Conservation (phyloP, 2,113 vertebrate species). For the Trematocara variabile region DNA sequence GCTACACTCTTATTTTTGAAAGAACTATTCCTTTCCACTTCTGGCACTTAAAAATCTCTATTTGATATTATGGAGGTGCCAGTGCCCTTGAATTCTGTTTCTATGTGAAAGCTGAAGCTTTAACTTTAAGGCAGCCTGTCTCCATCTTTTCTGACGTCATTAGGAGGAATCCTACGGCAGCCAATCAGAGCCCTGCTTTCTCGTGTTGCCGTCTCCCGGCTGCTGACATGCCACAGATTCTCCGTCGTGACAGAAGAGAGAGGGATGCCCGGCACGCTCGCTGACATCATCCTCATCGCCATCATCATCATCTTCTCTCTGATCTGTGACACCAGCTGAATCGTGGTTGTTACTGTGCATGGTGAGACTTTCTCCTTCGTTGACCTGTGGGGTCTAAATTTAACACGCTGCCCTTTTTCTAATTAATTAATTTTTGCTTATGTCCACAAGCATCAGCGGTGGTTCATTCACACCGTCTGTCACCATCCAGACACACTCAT, state of each 20-base stretch:
- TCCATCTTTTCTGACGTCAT: conserved; percentile 33
- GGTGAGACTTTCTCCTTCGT: not conserved
- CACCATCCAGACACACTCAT: not conserved
- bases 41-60: not conserved
- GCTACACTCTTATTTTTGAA: not conserved
- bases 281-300: conserved; percentile 6
- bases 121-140: not conserved
- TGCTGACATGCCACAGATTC: not conserved
- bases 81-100: not conserved
- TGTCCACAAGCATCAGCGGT: not conserved
- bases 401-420: not conserved
- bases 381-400: not conserved
- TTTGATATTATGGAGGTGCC: not conserved
- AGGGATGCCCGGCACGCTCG: conserved; percentile 29
- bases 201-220: not conserved
- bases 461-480: not conserved
- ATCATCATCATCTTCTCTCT: not conserved
- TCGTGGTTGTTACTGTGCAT: too few species aligned
- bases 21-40: not conserved
- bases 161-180: conserved; percentile 20
- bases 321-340: too few species aligned
- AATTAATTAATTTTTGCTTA: not conserved
- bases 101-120: not conserved
- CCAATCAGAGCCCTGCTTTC: conserved; percentile 33
- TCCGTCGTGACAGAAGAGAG: not conserved